Conservation (phyloP, 1,140 invertebrate genomes). For the Sminthurinus signatus region DNA sequence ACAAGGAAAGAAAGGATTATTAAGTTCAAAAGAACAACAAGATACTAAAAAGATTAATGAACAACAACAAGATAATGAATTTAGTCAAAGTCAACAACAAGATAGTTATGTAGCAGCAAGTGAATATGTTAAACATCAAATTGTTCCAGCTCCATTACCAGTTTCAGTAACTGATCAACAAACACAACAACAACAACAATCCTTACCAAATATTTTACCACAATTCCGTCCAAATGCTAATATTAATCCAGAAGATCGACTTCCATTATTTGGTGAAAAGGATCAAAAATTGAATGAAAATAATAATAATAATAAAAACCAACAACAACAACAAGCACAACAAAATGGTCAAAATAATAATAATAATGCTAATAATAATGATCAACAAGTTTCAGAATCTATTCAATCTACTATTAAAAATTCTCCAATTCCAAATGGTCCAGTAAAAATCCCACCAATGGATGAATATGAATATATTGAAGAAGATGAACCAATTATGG, state of each 20-base stretch:
- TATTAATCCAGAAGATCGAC: slow-evolving; percentile 20
- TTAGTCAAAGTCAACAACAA: not conserved
- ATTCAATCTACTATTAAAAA: not conserved
- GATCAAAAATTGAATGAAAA: no score
- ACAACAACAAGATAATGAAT: no score
- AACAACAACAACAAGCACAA: slow-evolving; percentile 13
- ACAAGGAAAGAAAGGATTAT: no score
- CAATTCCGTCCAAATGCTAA: slow-evolving; percentile 32
- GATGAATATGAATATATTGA: slow-evolving; percentile 25
- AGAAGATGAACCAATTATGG: slow-evolving; percentile 15
- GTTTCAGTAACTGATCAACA: not conserved
- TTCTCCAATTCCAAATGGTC: slow-evolving; percentile 19
- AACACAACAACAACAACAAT: not conserved
- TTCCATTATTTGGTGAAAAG: slow-evolving; percentile 29
- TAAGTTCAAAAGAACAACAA: no score
- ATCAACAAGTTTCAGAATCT: not conserved
- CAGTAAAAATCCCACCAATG: slow-evolving; percentile 28
- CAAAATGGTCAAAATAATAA: no score
- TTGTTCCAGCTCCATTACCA: not conserved
- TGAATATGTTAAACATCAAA: not conserved
- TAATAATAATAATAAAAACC: no score
- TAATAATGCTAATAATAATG: no score
- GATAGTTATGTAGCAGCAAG: not conserved
- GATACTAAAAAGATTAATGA: no score
- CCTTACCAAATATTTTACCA: slow-evolving; percentile 34